Evolutionary conservation across 2,888 invertebrate species (phyloP), one percentile per base, ranked within the genome.

Genomic region (Synergus gifuensis): DNA sequence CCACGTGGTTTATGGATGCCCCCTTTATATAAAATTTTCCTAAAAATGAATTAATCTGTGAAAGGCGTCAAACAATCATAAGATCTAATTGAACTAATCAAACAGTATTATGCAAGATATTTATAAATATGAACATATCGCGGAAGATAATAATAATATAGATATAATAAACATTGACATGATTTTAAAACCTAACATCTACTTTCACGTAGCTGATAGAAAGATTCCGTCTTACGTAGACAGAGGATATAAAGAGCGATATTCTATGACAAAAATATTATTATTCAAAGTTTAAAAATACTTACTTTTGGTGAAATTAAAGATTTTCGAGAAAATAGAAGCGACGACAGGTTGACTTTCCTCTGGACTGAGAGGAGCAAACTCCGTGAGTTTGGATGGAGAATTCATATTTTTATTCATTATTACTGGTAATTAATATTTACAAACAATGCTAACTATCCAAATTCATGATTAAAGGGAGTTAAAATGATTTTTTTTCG

Each of bases 291-390:
- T 64, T 28, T 2, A 77, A n/a, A 78, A 78, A 58, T 14, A 93
- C 85, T 93, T 93, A 93, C 95, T 94, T 90, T 94, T 94, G n/a
- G 94, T 94, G 85, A 95, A 94, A 89, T 94, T 95, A 92, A 96
- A 96, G 84, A 97, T 93, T 91, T 96, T 96, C 28, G 96, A 95
- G 85, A 96, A 94, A 84, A 96, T 94, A 66, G 96, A 96, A 12
- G 95, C 94, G 42, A 96, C 95, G 28, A 95, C 95, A 85, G 96
- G 95, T 86, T 96, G 95, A 84, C 94, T 95, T 42, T 96, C 95
- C 88, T 97, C 97, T 0, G 96, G 94, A 90, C 96, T 96, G 81
- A 96, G 94, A 40, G 97, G 96, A 77, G 96, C 96, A 89, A 97
- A 97, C 91, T 96, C 96, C 12, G 97, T 97, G 82, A 97, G 92